Conservation (phyloP, 2,888 invertebrate genomes). For the Gerris lacustris region DNA sequence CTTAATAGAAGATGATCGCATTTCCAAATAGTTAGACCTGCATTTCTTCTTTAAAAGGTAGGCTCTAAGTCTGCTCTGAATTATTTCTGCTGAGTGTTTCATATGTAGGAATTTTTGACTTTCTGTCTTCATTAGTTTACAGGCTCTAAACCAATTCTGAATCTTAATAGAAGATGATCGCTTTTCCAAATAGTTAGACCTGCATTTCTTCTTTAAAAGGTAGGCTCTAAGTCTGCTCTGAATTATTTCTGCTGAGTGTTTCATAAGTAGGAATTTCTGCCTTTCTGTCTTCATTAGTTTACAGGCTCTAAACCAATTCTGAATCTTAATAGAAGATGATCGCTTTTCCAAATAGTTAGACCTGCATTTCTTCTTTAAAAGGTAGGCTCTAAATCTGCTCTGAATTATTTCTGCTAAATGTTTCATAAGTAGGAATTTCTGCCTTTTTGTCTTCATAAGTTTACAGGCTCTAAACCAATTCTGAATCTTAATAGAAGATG, state of each 20-base stretch:
- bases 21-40: too few relatives aligned
- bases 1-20: neutral
- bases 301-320: slow-evolving; percentile 34
- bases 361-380: neutral
- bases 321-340: slow-evolving; percentile 37
- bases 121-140: slow-evolving; percentile 21
- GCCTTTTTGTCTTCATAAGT: slow-evolving; percentile 34
- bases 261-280: slow-evolving; percentile 34
- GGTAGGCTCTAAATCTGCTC: neutral
- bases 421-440: slow-evolving; percentile 34
- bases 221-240: neutral
- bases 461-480: slow-evolving; percentile 37
- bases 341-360: slow-evolving; percentile 12
- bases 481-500: slow-evolving; percentile 35
- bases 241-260: neutral
- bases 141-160: slow-evolving; percentile 36
- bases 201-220: neutral
- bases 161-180: slow-evolving; percentile 36
- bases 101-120: slow-evolving; percentile 22
- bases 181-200: neutral
- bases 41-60: too few relatives aligned
- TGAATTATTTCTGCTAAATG: neutral
- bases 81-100: too few relatives aligned
- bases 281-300: slow-evolving; percentile 33
- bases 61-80: too few relatives aligned